Evolutionary conservation across 2,888 invertebrate genomes (phyloP), one percentile per base, ranked within the genome.

Genomic region (Sericinus montela): DNA sequence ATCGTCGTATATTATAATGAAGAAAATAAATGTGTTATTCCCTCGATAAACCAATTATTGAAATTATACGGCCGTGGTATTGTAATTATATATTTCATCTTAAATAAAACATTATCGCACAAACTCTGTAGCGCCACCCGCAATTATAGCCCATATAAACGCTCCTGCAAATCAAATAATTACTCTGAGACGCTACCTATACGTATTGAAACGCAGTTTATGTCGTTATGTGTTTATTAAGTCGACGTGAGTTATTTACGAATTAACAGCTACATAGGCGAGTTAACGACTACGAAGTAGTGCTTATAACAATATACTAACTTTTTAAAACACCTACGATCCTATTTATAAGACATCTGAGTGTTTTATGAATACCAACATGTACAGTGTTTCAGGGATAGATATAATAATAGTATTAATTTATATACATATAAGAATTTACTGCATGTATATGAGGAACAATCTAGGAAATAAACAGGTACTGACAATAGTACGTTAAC

Each of bases 181-280:
- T 84, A 74, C 69, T 61, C 58, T 56, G 57, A 65, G 79, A 78
- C 75, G 65, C 69, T 74, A 65, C 64, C 69, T 74, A 65, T 60
- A 68, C 75, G 75, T 76, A 80, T 83, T 79, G 81, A 79, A 77
- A 75, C 79, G 77, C 71, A 77, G 69, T 84, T 82, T 81, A 67
- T 30, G 67, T 59, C 69, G 66, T 82, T 81, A 84, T 81, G 83
- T 82, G 80, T 86, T 79, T 85, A 86, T 85, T 85, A 86, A 84
- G 83, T 76, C 80, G 79, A 80, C 79, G 65, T 69, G 69, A 67
- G 72, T 75, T 72, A 83, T 83, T 84, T 82, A 40, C 9, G 8
- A 3, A 32, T 11, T 8, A 23, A 23, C 6, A 9, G 15, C 7
- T n/a, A 15, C 14, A 15, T 35, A 2, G 15, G 8, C 14, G 1